A percentile compares a stretch with the other conserved stretches of the same genome.
phyloP scores from a whole-genome alignment of 2,888 invertebrate species.

The Neocrepidodera transversa region DNA sequence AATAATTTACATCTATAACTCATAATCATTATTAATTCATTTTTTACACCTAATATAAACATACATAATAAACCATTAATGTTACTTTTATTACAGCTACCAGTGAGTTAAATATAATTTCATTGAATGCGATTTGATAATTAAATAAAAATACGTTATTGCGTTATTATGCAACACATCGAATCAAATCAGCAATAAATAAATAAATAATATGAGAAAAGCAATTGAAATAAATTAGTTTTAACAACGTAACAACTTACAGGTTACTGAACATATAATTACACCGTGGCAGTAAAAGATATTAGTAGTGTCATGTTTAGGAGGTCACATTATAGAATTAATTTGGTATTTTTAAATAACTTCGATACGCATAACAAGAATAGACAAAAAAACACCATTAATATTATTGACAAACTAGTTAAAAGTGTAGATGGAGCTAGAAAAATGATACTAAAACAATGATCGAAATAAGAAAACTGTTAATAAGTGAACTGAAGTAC shows the following conservation, averaged over 20 bases:
- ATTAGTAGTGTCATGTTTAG: slow-evolving; percentile 3
- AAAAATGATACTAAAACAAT: too few species aligned
- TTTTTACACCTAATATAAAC: slow-evolving; percentile 11
- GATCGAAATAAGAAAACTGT: too few species aligned
- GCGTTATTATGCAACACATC: slow-evolving; percentile 16
- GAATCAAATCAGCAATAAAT: slow-evolving; percentile 4
- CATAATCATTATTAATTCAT: slow-evolving; percentile 10
- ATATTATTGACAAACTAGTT: too few species aligned
- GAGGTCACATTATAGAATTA: too few species aligned
- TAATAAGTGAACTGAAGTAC: too few species aligned
- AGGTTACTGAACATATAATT: slow-evolving; percentile 13
- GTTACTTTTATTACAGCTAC: slow-evolving; percentile 7
- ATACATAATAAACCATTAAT: slow-evolving; percentile 13
- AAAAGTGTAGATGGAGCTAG: too few species aligned
- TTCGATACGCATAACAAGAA: too few species aligned
- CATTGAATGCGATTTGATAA: slow-evolving; percentile 15
- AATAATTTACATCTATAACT: slow-evolving; percentile 7
- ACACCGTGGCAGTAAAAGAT: slow-evolving; percentile 3
- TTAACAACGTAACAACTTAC: slow-evolving; percentile 10
- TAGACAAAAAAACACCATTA: too few species aligned
- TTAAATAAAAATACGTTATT: slow-evolving; percentile 18
- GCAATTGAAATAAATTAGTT: slow-evolving; percentile 15
- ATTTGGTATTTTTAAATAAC: too few species aligned
- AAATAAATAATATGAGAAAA: slow-evolving; percentile 19
- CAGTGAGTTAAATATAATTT: slow-evolving; percentile 7